Evolutionary conservation across 2,888 invertebrate species (phyloP).

Genomic region (Pimpla rufipes): DNA sequence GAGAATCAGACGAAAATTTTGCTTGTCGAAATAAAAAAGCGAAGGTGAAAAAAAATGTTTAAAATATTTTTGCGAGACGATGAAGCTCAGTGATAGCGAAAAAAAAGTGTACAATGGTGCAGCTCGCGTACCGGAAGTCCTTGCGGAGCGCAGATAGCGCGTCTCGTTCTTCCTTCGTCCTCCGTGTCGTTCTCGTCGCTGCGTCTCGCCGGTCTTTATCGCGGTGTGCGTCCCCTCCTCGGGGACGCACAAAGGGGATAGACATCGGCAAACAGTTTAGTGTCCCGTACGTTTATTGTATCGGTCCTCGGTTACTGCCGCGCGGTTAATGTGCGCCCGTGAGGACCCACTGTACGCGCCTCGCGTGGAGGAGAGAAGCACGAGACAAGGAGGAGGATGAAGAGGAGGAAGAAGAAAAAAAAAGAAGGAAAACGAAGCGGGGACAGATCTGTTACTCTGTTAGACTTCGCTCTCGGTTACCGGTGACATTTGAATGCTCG

Average conservation of each 20-base stretch:
- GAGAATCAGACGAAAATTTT: background rate
- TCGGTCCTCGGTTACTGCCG: constrained; percentile 76
- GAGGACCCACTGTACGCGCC: constrained; percentile 18
- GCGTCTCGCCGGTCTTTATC: constrained; percentile 52
- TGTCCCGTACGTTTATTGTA: constrained; percentile 84
- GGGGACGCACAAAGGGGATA: constrained; percentile 77
- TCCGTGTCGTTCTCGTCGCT: constrained; percentile 35
- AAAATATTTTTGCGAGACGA: constrained; percentile 8
- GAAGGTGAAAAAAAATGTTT: background rate
- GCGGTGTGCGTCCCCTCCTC: constrained; percentile 22
- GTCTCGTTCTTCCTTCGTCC: constrained; percentile 6
- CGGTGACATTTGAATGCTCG: constrained; percentile 84
- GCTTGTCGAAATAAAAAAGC: background rate
- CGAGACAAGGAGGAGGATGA: background rate
- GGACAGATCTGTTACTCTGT: constrained; percentile 84
- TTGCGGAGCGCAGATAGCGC: constrained; percentile 15
- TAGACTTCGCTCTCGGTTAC: constrained; percentile 78
- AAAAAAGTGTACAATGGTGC: constrained; percentile 10
- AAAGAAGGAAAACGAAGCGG: constrained; percentile 59
- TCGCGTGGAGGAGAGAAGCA: constrained; percentile 41
- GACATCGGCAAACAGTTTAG: constrained; percentile 85
- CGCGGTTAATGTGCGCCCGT: constrained; percentile 76
- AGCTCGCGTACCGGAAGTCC: background rate
- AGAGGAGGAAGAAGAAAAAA: constrained; percentile 1
- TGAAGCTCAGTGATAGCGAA: background rate